phyloP scores from a whole-genome alignment of 2,888 invertebrate genomes.

The Rotaria sp. region DNA sequence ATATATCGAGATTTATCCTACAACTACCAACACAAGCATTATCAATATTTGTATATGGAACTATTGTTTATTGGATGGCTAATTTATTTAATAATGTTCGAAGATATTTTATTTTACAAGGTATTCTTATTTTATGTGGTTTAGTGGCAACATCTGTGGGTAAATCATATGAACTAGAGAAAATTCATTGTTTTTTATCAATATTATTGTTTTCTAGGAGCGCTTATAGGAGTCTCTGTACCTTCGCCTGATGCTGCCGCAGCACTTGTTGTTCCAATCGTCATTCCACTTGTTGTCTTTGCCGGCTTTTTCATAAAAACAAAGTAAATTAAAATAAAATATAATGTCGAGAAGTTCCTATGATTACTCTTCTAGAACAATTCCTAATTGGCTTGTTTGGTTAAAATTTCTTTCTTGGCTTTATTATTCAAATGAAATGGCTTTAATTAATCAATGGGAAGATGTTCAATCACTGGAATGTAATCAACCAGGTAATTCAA shows the following conservation, averaged over 20 bases:
- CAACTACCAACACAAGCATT: slow-evolving; percentile 72
- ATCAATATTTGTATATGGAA: slow-evolving; percentile 73
- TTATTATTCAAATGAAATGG: slow-evolving; percentile 79
- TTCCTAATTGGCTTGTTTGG: slow-evolving; percentile 54
- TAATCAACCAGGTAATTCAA: not conserved
- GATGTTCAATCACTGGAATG: slow-evolving; percentile 65
- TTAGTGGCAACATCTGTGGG: slow-evolving; percentile 77
- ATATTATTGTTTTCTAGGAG: not conserved
- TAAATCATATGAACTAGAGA: slow-evolving; percentile 43
- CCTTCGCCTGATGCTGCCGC: not conserved
- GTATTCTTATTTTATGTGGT: slow-evolving; percentile 71
- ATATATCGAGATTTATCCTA: slow-evolving; percentile 47
- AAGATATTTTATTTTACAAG: slow-evolving; percentile 53
- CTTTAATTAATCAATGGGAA: slow-evolving; percentile 79
- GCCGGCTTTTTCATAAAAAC: slow-evolving; percentile 90
- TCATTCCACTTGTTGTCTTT: slow-evolving; percentile 80
- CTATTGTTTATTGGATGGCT: slow-evolving; percentile 75
- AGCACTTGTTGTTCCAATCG: not conserved
- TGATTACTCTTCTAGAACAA: slow-evolving; percentile 44
- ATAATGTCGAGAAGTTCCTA: not conserved
- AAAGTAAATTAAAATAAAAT: slow-evolving; percentile 59
- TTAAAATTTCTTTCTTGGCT: slow-evolving; percentile 75
- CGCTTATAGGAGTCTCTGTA: not conserved
- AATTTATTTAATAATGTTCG: slow-evolving; percentile 38
- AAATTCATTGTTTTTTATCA: not conserved